phyloP scores from a whole-genome alignment of 1,140 invertebrate species.

The Drosophila kurseongensis region DNA sequence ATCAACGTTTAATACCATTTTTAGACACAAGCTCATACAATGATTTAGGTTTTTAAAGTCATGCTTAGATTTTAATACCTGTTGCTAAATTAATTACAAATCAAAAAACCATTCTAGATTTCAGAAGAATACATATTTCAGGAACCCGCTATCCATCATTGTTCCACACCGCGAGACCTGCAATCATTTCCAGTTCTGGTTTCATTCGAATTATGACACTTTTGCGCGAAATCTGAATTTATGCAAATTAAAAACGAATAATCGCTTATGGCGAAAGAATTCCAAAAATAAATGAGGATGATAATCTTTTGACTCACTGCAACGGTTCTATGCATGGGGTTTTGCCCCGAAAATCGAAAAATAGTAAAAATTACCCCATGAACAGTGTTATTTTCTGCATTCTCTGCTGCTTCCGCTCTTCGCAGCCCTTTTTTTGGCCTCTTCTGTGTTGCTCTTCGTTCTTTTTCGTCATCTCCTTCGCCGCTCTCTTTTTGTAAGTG shows the following conservation, averaged over 20 bases:
- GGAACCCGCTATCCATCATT: neutral
- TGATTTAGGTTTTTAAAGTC: too few species aligned
- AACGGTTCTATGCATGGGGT: slow-evolving; percentile 39
- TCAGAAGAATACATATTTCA: neutral
- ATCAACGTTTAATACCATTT: neutral
- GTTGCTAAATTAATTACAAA: neutral
- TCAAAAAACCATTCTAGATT: neutral
- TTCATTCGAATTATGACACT: slow-evolving; percentile 24
- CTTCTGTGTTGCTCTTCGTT: slow-evolving; percentile 5
- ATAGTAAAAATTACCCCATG: slow-evolving; percentile 15
- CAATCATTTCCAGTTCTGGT: slow-evolving; percentile 32
- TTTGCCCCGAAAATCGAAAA: slow-evolving; percentile 6
- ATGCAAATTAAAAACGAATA: slow-evolving; percentile 23
- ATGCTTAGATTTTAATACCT: neutral
- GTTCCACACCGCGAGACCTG: slow-evolving; percentile 7
- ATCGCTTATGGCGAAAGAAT: slow-evolving; percentile 37
- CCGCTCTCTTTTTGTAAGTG: slow-evolving; percentile 15
- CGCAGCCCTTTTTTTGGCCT: slow-evolving; percentile 37
- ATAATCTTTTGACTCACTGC: slow-evolving; percentile 41
- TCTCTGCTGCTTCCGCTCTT: slow-evolving; percentile 10
- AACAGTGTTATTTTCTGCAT: slow-evolving; percentile 42
- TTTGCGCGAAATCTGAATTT: slow-evolving; percentile 23
- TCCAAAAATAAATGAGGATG: slow-evolving; percentile 37
- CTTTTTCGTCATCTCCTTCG: slow-evolving; percentile 5
- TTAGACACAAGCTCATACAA: neutral